A percentile compares a stretch with the other conserved stretches of the same genome.
Evolutionary conservation across 2,888 invertebrate genomes (phyloP).

Genomic region (Watsonalla binaria): DNA sequence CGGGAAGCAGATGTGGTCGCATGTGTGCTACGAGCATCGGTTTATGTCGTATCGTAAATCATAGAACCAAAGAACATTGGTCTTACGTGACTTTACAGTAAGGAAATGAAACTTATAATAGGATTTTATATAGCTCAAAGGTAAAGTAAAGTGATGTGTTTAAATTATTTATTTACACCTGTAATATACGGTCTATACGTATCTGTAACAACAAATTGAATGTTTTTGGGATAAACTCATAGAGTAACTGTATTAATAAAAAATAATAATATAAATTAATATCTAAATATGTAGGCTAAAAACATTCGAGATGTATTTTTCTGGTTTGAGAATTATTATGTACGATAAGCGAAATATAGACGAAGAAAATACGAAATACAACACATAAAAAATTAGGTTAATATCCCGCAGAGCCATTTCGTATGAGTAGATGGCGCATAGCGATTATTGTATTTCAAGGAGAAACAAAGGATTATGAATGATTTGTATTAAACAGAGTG

Average conservation of each 20-base stretch:
- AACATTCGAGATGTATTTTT: not conserved
- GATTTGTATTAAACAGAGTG: conserved; percentile 53
- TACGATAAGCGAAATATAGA: conserved; percentile 4
- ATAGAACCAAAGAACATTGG: not conserved
- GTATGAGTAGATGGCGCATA: conserved; percentile 9
- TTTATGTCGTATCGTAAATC: not conserved
- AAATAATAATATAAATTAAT: too few species aligned
- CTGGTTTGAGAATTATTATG: not conserved
- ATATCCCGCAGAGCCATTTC: conserved; percentile 8
- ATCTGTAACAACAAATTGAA: too few species aligned
- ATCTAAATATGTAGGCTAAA: too few species aligned
- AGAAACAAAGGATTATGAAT: conserved; percentile 32
- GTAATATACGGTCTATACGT: too few species aligned
- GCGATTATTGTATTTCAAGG: conserved; percentile 14
- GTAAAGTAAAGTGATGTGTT: not conserved
- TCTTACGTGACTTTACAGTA: not conserved
- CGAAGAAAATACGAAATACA: conserved; percentile 4
- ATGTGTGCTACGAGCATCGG: not conserved
- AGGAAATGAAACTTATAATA: not conserved
- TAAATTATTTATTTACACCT: too few species aligned
- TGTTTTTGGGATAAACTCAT: too few species aligned
- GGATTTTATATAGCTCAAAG: not conserved
- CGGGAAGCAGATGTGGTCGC: not conserved
- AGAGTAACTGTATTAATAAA: too few species aligned
- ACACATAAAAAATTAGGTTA: conserved; percentile 12